A percentile compares a stretch with the other conserved stretches of the same genome.
These are phyloP conservation scores for Saccopteryx bilineata DNA, from an alignment of 2,113 vertebrate genomes.

Conservation along the genomic window DNA sequence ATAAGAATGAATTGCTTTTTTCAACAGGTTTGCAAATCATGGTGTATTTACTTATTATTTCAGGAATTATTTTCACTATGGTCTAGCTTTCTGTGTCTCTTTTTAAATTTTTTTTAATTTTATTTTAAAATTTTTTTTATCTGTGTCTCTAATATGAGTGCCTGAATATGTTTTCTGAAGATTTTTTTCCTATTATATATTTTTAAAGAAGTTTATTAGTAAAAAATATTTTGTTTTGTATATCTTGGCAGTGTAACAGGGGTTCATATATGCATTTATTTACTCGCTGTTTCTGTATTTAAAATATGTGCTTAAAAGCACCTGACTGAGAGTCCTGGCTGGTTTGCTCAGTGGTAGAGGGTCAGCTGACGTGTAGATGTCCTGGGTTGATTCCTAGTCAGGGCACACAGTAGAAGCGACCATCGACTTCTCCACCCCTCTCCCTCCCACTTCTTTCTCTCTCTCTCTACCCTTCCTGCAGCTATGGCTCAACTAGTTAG, in stretches of 20 bases:
- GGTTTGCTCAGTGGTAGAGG: too few relatives aligned
- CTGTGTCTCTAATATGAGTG: background rate
- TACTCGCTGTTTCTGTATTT: background rate
- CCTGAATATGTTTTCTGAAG: background rate
- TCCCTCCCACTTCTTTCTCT: too few relatives aligned
- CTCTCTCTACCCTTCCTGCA: too few relatives aligned
- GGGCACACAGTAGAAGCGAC: too few relatives aligned
- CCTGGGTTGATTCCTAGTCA: too few relatives aligned
- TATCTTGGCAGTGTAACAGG: background rate
- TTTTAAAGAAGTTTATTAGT: background rate
- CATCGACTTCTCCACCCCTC: too few relatives aligned
- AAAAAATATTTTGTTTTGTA: background rate
- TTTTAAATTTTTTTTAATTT: too few relatives aligned
- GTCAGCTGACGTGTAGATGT: too few relatives aligned
- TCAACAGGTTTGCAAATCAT: background rate
- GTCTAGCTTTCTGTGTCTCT: background rate
- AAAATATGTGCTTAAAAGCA: background rate
- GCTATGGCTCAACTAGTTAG: too few relatives aligned
- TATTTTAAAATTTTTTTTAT: too few relatives aligned
- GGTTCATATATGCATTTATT: background rate
- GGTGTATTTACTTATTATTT: background rate
- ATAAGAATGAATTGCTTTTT: background rate
- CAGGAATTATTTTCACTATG: background rate
- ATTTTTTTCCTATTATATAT: background rate
- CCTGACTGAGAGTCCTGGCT: background rate